Evolutionary conservation across 53 echinoderm and acorn worm species (phyloP).

Genomic region (Crossaster papposus): DNA sequence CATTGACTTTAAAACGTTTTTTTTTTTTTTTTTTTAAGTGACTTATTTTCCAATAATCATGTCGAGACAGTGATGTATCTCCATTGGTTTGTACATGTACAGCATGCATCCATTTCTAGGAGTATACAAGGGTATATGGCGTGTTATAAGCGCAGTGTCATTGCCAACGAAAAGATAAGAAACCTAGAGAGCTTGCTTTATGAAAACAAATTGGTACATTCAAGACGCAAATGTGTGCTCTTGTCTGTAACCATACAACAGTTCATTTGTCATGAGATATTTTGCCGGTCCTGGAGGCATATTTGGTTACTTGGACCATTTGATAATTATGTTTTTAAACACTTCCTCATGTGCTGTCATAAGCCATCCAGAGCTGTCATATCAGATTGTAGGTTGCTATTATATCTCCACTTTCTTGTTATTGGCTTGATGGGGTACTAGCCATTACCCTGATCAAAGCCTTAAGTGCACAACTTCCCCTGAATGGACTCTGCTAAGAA

Average conservation of each 20-base stretch:
- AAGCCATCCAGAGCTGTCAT: conserved; percentile 23
- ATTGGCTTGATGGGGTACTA: background rate
- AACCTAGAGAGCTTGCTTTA: background rate
- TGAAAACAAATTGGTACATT: background rate
- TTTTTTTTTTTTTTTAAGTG: background rate
- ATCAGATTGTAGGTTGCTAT: conserved; percentile 20
- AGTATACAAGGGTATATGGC: no score
- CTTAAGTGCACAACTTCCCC: conserved; percentile 47
- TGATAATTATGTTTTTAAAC: conserved; percentile 4
- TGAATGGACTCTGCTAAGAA: background rate
- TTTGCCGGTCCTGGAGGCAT: background rate
- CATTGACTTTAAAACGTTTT: no score
- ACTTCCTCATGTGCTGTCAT: conserved; percentile 17
- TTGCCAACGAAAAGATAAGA: background rate
- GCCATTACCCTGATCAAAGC: conserved; percentile 27
- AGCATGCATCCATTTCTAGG: no score
- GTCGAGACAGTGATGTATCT: no score
- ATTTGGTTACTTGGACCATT: conserved; percentile 2
- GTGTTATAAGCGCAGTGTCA: background rate
- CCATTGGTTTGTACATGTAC: no score
- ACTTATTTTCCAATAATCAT: background rate
- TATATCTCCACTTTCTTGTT: background rate
- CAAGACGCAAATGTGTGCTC: background rate
- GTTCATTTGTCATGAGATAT: background rate
- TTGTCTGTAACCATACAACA: background rate